A percentile compares a stretch with the other conserved stretches of the same genome.
Conservation (phyloP, 1,140 invertebrate genomes). For the Drosophila asahinai region DNA sequence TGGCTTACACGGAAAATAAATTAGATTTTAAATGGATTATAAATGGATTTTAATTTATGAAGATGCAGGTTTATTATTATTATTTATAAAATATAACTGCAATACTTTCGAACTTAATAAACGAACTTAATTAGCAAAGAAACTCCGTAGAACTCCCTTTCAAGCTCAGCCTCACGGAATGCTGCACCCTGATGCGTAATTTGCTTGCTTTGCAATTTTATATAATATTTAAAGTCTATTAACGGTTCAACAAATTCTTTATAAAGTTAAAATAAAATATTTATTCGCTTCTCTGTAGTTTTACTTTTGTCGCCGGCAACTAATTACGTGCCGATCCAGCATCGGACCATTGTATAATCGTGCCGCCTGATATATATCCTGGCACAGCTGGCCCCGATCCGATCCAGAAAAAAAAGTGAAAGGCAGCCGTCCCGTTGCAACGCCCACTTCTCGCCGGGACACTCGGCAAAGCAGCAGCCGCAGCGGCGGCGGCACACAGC, state of each 20-base stretch:
- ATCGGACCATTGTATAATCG: conserved; percentile 65
- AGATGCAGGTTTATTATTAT: background rate
- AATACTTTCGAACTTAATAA: too few species aligned
- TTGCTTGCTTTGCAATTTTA: background rate
- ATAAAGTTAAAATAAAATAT: background rate
- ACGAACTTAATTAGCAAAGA: too few species aligned
- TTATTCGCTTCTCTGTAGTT: conserved; percentile 13
- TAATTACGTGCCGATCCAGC: conserved; percentile 41
- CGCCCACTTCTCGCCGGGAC: conserved; percentile 69
- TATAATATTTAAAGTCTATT: too few species aligned
- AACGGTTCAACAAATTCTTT: too few species aligned
- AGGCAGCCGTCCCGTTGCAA: conserved; percentile 67
- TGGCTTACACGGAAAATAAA: conserved; percentile 9
- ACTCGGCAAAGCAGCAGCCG: conserved; percentile 3
- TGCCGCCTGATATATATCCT: conserved; percentile 63
- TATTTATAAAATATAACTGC: too few species aligned
- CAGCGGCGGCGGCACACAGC: background rate
- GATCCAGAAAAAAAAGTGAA: conserved; percentile 64
- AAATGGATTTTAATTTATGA: background rate
- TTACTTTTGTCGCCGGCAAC: conserved; percentile 14
- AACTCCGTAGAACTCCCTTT: too few species aligned
- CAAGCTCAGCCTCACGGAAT: background rate
- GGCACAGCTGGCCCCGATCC: conserved; percentile 41
- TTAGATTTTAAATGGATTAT: background rate
- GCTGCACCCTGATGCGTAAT: background rate